Evolutionary conservation across 2,888 invertebrate species (phyloP).

Genomic region (Drosophila neonasuta): DNA sequence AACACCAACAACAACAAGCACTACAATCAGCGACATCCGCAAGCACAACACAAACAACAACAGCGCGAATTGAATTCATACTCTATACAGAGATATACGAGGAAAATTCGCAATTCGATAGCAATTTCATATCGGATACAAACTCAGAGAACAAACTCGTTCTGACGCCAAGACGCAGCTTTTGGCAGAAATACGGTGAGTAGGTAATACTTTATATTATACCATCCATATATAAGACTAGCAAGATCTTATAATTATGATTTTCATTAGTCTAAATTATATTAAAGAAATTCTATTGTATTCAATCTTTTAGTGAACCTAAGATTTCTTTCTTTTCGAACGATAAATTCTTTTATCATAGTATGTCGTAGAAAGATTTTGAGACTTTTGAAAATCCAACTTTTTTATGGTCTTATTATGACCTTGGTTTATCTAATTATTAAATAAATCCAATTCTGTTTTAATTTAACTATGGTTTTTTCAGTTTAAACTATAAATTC

Average conservation of each 20-base stretch:
- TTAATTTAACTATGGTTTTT: too few relatives aligned
- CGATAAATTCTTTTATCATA: too few relatives aligned
- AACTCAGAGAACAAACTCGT: constrained; percentile 21
- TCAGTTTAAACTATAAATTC: too few relatives aligned
- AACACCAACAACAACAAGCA: constrained; percentile 16
- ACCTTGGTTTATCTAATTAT: too few relatives aligned
- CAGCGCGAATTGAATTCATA: constrained; percentile 66
- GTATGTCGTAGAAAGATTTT: too few relatives aligned
- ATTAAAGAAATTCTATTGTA: too few relatives aligned
- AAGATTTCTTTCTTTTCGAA: too few relatives aligned
- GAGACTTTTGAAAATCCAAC: too few relatives aligned
- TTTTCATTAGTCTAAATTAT: not conserved
- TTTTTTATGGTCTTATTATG: too few relatives aligned
- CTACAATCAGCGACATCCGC: constrained; percentile 36
- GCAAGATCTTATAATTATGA: not conserved
- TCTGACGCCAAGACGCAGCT: constrained; percentile 44
- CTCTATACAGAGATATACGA: constrained; percentile 75
- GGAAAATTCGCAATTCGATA: constrained; percentile 44
- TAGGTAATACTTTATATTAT: constrained; percentile 66
- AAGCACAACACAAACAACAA: constrained; percentile 46
- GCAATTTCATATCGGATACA: constrained; percentile 27
- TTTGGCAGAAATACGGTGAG: constrained; percentile 81
- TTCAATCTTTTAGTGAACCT: too few relatives aligned
- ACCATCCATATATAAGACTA: not conserved
- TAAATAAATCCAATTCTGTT: too few relatives aligned